A percentile compares a stretch with the other conserved stretches of the same genome.
These are phyloP conservation scores for Drosophila tropicalis DNA, from an alignment of 1,140 invertebrate genomes.

Conservation along the genomic window DNA sequence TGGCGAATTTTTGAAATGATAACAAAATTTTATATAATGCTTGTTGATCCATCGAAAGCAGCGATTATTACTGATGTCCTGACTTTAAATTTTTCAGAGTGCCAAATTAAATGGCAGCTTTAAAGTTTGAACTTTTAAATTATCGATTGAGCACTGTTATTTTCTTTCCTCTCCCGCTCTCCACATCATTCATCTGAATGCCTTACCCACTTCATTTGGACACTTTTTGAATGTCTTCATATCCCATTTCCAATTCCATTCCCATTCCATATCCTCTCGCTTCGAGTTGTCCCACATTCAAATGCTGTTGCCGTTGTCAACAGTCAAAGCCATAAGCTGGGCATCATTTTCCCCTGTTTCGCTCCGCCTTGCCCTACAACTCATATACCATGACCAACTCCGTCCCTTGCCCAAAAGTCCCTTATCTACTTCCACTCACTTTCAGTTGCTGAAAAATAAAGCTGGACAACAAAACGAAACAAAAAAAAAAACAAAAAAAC, in stretches of 20 bases:
- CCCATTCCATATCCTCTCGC: conserved; percentile 7
- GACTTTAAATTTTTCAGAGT: too few relatives aligned
- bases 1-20: too few relatives aligned
- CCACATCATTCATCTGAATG: neutral
- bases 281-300: conserved; percentile 53
- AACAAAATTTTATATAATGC: too few relatives aligned
- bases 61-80: too few relatives aligned
- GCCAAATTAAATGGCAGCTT: neutral
- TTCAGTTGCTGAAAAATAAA: conserved; percentile 51
- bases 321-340: conserved; percentile 37
- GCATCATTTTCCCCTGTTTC: neutral
- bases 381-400: neutral
- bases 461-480: conserved; percentile 31
- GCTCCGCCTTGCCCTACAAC: too few relatives aligned
- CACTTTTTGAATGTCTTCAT: conserved; percentile 23
- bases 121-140: neutral
- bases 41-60: too few relatives aligned
- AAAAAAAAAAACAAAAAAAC: conserved; percentile 16
- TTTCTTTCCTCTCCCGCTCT: neutral
- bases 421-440: conserved; percentile 43
- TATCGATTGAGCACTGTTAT: conserved; percentile 4
- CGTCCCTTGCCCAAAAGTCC: neutral
- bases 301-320: conserved; percentile 52
- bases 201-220: conserved; percentile 13
- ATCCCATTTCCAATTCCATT: conserved; percentile 3